Evolutionary conservation across 2,888 invertebrate species (phyloP).

Genomic region (Eledona agricola): DNA sequence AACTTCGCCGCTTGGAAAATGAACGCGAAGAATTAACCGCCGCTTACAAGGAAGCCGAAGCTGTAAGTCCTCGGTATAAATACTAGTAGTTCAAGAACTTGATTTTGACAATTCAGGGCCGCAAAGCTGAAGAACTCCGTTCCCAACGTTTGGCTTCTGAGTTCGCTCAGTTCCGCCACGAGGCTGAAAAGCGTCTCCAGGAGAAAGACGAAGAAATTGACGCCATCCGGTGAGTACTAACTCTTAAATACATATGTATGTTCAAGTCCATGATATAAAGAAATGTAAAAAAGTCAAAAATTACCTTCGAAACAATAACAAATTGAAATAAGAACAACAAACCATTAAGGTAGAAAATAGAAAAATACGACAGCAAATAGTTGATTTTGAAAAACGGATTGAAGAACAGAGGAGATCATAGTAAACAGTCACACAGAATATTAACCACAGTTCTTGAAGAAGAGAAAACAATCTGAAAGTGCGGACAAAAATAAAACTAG

Average conservation of each 20-base stretch:
- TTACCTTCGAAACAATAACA: neutral
- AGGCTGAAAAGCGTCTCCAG: constrained; percentile 94
- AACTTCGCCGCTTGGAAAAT: constrained; percentile 96
- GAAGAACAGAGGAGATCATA: too few relatives aligned
- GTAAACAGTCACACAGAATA: too few relatives aligned
- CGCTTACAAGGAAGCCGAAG: constrained; percentile 98
- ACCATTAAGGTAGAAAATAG: too few relatives aligned
- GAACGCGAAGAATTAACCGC: constrained; percentile 98
- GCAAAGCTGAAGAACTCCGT: constrained; percentile 97
- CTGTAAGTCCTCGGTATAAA: constrained; percentile 72
- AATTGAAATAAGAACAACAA: too few relatives aligned
- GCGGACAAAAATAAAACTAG: too few relatives aligned
- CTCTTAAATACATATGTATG: too few relatives aligned
- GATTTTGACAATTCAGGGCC: constrained; percentile 71
- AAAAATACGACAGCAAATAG: too few relatives aligned
- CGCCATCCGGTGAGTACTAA: constrained; percentile 89
- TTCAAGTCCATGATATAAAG: too few relatives aligned
- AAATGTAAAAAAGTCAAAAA: constrained; percentile 1
- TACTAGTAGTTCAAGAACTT: neutral
- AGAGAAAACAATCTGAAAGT: too few relatives aligned
- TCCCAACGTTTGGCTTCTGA: constrained; percentile 92
- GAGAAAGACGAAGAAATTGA: constrained; percentile 99
- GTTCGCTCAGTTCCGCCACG: constrained; percentile 92
- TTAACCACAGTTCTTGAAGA: too few relatives aligned
- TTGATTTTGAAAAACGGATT: too few relatives aligned